These are phyloP conservation scores for Mylabris phalerata DNA, from an alignment of 1,140 invertebrate genomes.

Conservation along the genomic window DNA sequence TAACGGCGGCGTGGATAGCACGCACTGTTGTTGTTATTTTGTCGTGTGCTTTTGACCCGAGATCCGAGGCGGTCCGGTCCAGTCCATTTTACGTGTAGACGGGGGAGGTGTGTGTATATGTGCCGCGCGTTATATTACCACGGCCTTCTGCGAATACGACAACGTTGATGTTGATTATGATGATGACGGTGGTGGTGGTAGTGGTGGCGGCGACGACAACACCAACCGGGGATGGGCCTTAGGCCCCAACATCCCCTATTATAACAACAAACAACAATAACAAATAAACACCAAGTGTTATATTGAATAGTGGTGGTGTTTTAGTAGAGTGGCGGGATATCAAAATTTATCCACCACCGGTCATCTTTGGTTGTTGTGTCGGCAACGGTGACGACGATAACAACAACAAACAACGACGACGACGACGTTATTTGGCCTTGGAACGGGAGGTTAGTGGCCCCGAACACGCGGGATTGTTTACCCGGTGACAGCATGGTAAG, in stretches of 20 bases:
- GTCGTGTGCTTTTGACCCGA: slow-evolving; percentile 48
- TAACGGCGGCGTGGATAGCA: slow-evolving; percentile 44
- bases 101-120: slow-evolving; percentile 18
- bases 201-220: slow-evolving; percentile 8
- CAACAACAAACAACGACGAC: no score
- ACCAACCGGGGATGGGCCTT: background rate
- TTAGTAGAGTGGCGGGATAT: slow-evolving; percentile 24
- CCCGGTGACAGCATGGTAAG: slow-evolving; percentile 28
- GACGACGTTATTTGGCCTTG: slow-evolving; percentile 31
- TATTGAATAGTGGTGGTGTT: background rate
- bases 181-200: slow-evolving; percentile 17
- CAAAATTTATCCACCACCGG: slow-evolving; percentile 20
- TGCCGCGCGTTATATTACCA: background rate
- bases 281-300: no score
- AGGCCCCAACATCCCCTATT: background rate
- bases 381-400: slow-evolving; percentile 19
- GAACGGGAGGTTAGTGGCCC: slow-evolving; percentile 39
- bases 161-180: slow-evolving; percentile 2
- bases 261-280: no score
- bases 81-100: slow-evolving; percentile 30
- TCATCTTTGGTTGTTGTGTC: slow-evolving; percentile 24
- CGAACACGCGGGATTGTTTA: slow-evolving; percentile 40
- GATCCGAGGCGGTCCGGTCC: slow-evolving; percentile 28
- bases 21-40: slow-evolving; percentile 58
- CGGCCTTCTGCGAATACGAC: slow-evolving; percentile 2